Conservation (phyloP, 2,113 vertebrate species). For the Apus apus region DNA sequence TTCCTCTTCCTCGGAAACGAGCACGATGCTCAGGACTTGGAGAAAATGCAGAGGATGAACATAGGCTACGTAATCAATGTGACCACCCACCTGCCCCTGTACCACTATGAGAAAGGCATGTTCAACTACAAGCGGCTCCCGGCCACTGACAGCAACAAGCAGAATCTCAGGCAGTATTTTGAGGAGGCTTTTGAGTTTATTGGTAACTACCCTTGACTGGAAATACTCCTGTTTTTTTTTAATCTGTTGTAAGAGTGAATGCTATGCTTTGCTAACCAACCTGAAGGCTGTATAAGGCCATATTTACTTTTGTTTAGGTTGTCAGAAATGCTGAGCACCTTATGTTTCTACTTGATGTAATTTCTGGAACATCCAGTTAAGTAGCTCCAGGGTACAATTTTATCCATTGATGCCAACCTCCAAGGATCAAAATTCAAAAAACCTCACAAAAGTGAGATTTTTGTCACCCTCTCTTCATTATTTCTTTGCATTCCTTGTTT, state of each 20-base stretch:
- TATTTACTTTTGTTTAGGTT: background rate
- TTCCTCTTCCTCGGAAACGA: conserved; percentile 97
- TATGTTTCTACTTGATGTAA: background rate
- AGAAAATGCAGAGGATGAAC: conserved; percentile 90
- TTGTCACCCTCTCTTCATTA: background rate
- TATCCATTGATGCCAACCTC: background rate
- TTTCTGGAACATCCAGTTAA: background rate
- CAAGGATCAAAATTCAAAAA: background rate
- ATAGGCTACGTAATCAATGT: conserved; percentile 94
- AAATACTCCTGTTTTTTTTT: background rate
- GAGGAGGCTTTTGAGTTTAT: conserved; percentile 99
- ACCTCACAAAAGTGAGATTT: background rate
- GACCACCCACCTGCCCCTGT: conserved; percentile 96
- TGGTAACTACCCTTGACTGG: conserved; percentile 77
- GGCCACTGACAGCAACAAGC: conserved; percentile 98
- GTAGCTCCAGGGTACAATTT: background rate
- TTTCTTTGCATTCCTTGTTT: background rate
- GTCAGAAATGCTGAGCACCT: background rate
- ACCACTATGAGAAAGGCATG: conserved; percentile 91
- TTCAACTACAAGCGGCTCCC: conserved; percentile 96
- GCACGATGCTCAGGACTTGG: conserved; percentile 91
- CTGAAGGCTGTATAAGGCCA: background rate
- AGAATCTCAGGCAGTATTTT: conserved; percentile 99
- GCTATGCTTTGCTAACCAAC: background rate
- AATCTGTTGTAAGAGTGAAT: background rate